Evolutionary conservation across 2,888 invertebrate genomes (phyloP), one percentile per base, ranked within the genome.

Genomic region (Cosmorhoe ocellata): DNA sequence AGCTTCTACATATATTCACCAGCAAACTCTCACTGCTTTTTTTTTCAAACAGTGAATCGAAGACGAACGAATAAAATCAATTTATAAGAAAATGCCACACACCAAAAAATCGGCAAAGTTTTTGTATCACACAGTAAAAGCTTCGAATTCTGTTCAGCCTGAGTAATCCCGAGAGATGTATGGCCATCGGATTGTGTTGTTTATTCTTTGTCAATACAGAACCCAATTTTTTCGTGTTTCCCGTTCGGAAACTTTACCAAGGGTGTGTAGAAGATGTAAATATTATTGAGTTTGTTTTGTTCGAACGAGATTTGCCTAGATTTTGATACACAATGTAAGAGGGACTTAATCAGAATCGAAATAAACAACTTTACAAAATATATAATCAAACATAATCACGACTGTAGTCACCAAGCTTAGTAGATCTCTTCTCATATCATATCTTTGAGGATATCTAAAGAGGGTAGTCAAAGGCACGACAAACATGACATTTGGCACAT

Each of bases 211-310:
- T 41, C 54, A 49, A 42, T 46, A 46, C 7, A 33, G 14, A 44
- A 40, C 36, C 41, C 32, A 45, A 41, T 45, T 53, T 52, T 53
- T 40, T 48, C 30, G n/a, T 37, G 18, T 41, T 59, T 42, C 36
- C 47, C 26, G 36, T 24, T 24, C 24, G 24, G 24, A 56, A 58
- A 45, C 34, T 51, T 49, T 28, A 42, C 49, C 28, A 26, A 40
- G 24, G 36, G 30, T 39, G 18, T 42, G 39, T 31, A n/a, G 34
- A 7, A 32, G 22, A 71, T 69, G 66, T 71, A 69, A 65, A 73
- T 73, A 71, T 66, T 65, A 63, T 66, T 61, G 61, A 60, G 66
- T 70, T 69, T 50, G 51, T 59, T 64, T 58, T 59, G 56, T 58
- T 54, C 48, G 51, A 60, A 53, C 31, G 36, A 40, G 58, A 66